Conservation (phyloP, 2,113 vertebrate genomes). For the Lipophrys pholis region DNA sequence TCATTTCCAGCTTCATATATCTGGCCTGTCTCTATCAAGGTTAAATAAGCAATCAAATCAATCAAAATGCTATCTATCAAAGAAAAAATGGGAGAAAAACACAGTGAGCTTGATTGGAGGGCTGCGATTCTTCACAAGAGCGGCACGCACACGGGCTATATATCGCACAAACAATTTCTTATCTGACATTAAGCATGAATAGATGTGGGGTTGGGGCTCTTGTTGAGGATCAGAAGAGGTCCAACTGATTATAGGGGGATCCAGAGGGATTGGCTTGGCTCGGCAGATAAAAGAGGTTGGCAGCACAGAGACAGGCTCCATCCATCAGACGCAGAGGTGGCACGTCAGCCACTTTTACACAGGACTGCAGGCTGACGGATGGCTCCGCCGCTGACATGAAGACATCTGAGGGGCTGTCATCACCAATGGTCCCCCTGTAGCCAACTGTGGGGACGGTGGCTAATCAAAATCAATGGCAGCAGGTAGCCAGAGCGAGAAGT, state of each 20-base stretch:
- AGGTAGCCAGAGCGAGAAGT: slow-evolving; percentile 24
- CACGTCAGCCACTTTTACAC: slow-evolving; percentile 72
- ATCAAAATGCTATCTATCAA: slow-evolving; percentile 72
- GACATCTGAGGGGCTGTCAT: slow-evolving; percentile 75
- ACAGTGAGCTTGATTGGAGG: slow-evolving; percentile 40
- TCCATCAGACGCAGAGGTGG: slow-evolving; percentile 74
- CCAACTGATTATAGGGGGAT: slow-evolving; percentile 74
- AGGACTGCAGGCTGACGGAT: slow-evolving; percentile 75
- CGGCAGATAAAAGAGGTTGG: slow-evolving; percentile 74
- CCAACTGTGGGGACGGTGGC: slow-evolving; percentile 47
- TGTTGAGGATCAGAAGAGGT: slow-evolving; percentile 69
- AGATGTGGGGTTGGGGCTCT: slow-evolving; percentile 55
- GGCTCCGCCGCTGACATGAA: slow-evolving; percentile 70
- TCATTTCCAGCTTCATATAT: slow-evolving; percentile 26
- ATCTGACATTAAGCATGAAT: slow-evolving; percentile 74
- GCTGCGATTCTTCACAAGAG: slow-evolving; percentile 66
- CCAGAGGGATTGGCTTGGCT: slow-evolving; percentile 70
- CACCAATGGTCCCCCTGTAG: slow-evolving; percentile 51
- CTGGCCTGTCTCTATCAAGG: slow-evolving; percentile 70
- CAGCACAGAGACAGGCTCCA: slow-evolving; percentile 64
- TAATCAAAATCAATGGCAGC: slow-evolving; percentile 70
- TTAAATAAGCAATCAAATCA: slow-evolving; percentile 82
- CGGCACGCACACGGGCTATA: slow-evolving; percentile 44
- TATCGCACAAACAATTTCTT: slow-evolving; percentile 74
- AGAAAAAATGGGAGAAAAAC: slow-evolving; percentile 25